These are phyloP conservation scores for Bombus fervidus DNA, from an alignment of 1,140 invertebrate species.

Conservation along the genomic window DNA sequence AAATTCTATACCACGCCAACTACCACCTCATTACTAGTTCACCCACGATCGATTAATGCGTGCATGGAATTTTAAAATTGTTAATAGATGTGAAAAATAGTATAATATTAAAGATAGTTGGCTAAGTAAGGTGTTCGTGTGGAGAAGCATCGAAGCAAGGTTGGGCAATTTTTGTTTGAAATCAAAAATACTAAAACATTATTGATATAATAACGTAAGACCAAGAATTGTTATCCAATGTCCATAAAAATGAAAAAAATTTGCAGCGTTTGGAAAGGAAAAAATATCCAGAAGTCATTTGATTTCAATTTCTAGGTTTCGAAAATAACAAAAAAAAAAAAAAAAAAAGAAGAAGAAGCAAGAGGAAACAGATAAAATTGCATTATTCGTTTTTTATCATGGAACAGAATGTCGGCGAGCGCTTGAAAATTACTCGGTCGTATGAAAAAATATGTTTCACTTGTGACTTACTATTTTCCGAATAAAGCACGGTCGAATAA, in stretches of 20 bases:
- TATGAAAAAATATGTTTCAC: neutral
- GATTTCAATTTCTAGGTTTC: neutral
- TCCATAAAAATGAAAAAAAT: too few relatives aligned
- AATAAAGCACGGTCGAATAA: neutral
- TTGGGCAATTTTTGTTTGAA: too few relatives aligned
- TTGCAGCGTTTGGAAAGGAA: too few relatives aligned
- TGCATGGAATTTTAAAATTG: neutral
- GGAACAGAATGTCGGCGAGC: neutral
- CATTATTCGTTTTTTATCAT: neutral
- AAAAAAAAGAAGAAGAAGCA: neutral
- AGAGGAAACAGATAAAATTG: neutral
- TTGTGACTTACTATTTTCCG: neutral
- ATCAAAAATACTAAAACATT: too few relatives aligned
- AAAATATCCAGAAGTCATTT: neutral
- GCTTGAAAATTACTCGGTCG: neutral
- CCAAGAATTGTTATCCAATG: too few relatives aligned
- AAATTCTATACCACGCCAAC: slow-evolving; percentile 7
- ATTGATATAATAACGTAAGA: too few relatives aligned
- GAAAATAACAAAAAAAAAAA: neutral
- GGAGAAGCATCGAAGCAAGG: too few relatives aligned
- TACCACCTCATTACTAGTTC: neutral
- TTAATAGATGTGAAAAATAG: neutral
- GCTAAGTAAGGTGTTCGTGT: neutral
- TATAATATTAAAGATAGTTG: neutral
- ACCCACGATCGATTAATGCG: neutral